Percentiles rank a stretch among this genome's conserved stretches.
Evolutionary conservation across 2,113 vertebrate species (phyloP).

Genomic region (Lanius collurio): DNA sequence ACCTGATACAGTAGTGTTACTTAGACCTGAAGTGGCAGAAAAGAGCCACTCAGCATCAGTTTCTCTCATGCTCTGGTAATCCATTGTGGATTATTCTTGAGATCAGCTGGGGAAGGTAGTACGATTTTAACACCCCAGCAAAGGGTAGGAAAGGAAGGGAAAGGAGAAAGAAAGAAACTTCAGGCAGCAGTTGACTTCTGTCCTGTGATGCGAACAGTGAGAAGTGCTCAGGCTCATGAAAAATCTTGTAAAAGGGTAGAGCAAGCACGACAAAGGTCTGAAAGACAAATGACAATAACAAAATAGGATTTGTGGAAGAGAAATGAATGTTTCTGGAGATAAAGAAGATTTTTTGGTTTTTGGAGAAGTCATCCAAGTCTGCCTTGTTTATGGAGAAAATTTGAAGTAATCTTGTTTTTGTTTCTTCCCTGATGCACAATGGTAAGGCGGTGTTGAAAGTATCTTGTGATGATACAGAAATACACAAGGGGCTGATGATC

Average conservation of each 20-base stretch:
- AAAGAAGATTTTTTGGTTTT: background rate
- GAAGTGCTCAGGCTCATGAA: background rate
- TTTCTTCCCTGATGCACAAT: background rate
- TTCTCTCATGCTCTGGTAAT: background rate
- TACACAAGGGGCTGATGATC: background rate
- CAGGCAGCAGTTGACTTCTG: background rate
- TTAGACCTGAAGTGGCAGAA: background rate
- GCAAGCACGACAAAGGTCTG: background rate
- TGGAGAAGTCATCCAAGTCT: background rate
- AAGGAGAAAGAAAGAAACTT: background rate
- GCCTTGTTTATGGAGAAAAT: background rate
- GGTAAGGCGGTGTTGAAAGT: background rate
- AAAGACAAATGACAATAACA: background rate
- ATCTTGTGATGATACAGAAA: background rate
- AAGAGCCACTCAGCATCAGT: background rate
- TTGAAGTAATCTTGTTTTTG: background rate
- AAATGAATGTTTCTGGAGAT: background rate
- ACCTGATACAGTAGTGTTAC: background rate
- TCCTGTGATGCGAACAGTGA: background rate
- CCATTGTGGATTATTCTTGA: background rate
- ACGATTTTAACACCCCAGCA: background rate
- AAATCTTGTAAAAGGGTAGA: background rate
- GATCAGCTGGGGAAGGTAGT: background rate
- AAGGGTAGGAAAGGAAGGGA: background rate
- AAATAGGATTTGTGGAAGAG: background rate